Evolutionary conservation across 1,140 invertebrate species (phyloP).

Genomic region (Cydia fagiglandana): DNA sequence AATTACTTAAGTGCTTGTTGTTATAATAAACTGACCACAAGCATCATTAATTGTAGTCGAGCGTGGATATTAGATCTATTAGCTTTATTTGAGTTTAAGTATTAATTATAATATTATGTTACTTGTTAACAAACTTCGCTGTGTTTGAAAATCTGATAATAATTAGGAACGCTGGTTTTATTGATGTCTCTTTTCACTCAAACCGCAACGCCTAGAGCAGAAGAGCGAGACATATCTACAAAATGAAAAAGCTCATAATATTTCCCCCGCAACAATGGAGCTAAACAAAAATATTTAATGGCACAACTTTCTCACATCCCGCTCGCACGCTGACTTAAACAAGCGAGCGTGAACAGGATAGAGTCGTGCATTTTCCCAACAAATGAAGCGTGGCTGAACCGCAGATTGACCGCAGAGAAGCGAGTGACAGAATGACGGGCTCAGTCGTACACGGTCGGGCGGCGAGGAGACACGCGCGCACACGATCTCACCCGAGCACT

Average conservation of each 20-base stretch:
- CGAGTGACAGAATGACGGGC: constrained; percentile 77
- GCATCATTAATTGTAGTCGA: constrained; percentile 5
- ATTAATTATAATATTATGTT: background rate
- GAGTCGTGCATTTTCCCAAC: constrained; percentile 67
- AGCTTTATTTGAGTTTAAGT: background rate
- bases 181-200: constrained; percentile 50
- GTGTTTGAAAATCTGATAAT: background rate
- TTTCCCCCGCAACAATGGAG: constrained; percentile 73
- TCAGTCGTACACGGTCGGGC: constrained; percentile 72
- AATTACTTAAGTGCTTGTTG: constrained; percentile 10
- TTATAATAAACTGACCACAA: constrained; percentile 15
- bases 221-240: constrained; percentile 55
- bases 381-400: constrained; percentile 79
- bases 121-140: background rate
- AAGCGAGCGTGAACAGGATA: constrained; percentile 54
- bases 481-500: constrained; percentile 48
- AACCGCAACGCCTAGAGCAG: constrained; percentile 46
- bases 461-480: constrained; percentile 57
- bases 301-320: constrained; percentile 68
- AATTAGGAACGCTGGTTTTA: constrained; percentile 34
- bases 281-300: constrained; percentile 77
- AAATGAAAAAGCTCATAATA: constrained; percentile 76
- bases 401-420: constrained; percentile 80
- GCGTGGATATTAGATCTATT: background rate
- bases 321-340: constrained; percentile 43